These are phyloP conservation scores for Cossypha dichroa DNA, from an alignment of 2,797 vertebrate genomes.

Conservation along the genomic window DNA sequence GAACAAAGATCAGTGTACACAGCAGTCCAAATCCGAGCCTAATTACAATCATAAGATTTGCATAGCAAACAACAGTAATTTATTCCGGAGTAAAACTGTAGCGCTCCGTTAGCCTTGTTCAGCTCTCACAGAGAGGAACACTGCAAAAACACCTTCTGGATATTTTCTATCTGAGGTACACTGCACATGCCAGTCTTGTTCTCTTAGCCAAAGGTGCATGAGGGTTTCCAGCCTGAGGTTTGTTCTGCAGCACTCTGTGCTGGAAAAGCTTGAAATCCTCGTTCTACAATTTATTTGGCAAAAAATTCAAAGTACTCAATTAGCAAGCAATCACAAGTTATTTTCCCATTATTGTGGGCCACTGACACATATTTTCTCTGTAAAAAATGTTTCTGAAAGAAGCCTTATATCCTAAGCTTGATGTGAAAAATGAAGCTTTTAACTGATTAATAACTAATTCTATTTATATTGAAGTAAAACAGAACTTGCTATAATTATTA, in stretches of 20 bases:
- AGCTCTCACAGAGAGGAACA: background rate
- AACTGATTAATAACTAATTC: background rate
- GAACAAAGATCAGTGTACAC: conserved; percentile 65
- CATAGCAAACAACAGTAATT: conserved; percentile 52
- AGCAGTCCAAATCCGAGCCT: conserved; percentile 48
- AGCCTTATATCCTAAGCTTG: background rate
- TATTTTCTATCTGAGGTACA: background rate
- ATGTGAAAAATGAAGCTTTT: background rate
- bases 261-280: background rate
- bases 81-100: background rate
- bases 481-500: background rate
- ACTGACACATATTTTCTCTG: background rate
- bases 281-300: background rate
- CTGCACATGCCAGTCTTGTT: background rate
- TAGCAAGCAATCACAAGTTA: conserved; percentile 7
- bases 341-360: background rate
- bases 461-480: background rate
- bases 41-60: conserved; percentile 68
- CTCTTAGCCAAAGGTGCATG: background rate
- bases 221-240: background rate
- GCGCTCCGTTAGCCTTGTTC: background rate
- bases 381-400: background rate
- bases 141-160: background rate
- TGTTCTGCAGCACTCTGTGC: background rate
- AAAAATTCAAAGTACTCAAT: conserved; percentile 3